Percentiles rank a stretch among this genome's conserved stretches.
Evolutionary conservation across 2,797 vertebrate species (phyloP).

Genomic region (Pelochelys cantorii): DNA sequence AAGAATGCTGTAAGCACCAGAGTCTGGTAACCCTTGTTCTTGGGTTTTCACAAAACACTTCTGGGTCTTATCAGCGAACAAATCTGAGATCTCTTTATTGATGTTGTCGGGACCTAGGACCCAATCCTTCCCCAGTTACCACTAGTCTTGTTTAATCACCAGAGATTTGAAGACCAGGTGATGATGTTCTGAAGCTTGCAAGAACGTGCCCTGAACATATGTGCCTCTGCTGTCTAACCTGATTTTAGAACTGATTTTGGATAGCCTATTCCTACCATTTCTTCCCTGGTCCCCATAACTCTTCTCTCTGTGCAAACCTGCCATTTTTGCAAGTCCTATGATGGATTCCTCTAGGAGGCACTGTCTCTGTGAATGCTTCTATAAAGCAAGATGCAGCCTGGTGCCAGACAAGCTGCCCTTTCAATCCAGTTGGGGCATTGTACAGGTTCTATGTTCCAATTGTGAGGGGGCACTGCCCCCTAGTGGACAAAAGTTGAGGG

Average conservation of each 20-base stretch:
- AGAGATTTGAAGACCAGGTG: background rate
- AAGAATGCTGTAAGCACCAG: background rate
- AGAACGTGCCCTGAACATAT: too few relatives aligned
- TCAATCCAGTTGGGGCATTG: background rate
- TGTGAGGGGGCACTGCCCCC: conserved; percentile 68
- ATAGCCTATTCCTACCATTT: background rate
- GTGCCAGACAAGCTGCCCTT: background rate
- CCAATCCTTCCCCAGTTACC: too few relatives aligned
- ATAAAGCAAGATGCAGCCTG: conserved; percentile 10
- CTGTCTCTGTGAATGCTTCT: background rate
- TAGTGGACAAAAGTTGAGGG: conserved; percentile 61
- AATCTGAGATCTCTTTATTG: rapidly evolving
- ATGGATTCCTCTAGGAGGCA: conserved; percentile 1
- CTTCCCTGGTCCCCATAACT: background rate
- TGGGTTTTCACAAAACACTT: background rate
- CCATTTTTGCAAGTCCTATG: background rate
- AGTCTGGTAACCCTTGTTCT: background rate
- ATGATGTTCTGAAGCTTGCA: background rate
- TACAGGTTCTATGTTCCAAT: conserved; percentile 7
- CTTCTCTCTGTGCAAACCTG: background rate
- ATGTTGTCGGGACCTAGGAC: background rate
- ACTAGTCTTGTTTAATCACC: background rate
- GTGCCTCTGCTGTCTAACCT: background rate
- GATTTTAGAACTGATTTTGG: too few relatives aligned
- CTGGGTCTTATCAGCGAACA: background rate